phyloP scores from a whole-genome alignment of 2,888 invertebrate species.

The Lepeophtheirus nordmannii region DNA sequence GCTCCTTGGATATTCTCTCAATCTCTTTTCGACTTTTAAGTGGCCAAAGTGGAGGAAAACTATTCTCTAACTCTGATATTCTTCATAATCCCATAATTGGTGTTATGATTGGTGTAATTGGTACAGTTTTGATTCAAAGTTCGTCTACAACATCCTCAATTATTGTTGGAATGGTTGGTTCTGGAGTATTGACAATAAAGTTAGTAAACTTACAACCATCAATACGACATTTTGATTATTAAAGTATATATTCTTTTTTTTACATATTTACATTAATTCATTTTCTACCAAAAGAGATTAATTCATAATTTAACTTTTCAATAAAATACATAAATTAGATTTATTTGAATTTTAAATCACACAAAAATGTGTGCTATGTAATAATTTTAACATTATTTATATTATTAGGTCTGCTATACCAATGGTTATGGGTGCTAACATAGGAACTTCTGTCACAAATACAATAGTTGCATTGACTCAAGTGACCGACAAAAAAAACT shows the following conservation, averaged over 20 bases:
- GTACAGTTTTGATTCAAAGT: constrained; percentile 41
- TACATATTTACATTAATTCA: too few species aligned
- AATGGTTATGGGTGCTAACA: constrained; percentile 43
- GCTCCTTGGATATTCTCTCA: constrained; percentile 35
- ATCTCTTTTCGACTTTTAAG: constrained; percentile 35
- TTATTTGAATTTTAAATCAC: too few species aligned
- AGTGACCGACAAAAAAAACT: constrained; percentile 33
- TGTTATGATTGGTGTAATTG: constrained; percentile 42
- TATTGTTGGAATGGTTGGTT: constrained; percentile 36
- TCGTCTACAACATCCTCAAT: constrained; percentile 41
- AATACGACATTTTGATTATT: too few species aligned
- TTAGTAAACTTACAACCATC: background rate
- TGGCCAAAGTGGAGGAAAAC: constrained; percentile 29
- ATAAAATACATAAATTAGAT: too few species aligned
- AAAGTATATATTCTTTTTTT: too few species aligned
- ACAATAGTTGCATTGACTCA: constrained; percentile 39
- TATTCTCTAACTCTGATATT: constrained; percentile 30
- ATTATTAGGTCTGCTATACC: constrained; percentile 38
- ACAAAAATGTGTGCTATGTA: too few species aligned
- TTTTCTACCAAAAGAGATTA: too few species aligned
- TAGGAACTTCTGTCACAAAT: constrained; percentile 43
- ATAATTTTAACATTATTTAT: too few species aligned
- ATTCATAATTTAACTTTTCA: too few species aligned
- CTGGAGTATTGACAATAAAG: constrained; percentile 27
- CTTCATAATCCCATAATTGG: constrained; percentile 40